Evolutionary conservation across 2,888 invertebrate genomes (phyloP).

Genomic region (Lasioglossum marginatum): DNA sequence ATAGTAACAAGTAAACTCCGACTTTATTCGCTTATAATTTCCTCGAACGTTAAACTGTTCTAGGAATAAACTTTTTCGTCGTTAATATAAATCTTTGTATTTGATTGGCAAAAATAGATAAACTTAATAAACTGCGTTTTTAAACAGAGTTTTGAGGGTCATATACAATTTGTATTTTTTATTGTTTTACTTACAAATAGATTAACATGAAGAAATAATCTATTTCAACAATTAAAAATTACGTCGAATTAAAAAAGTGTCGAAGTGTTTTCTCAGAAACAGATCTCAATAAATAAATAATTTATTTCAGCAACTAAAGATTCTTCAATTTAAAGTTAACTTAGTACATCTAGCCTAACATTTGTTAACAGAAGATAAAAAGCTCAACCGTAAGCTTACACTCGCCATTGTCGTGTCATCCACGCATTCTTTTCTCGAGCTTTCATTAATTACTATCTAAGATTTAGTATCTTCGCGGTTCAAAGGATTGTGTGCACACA

Average conservation of each 20-base stretch:
- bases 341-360: neutral
- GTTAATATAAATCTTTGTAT: neutral
- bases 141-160: too few relatives aligned
- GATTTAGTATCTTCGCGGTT: neutral
- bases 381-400: neutral
- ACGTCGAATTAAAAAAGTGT: too few relatives aligned
- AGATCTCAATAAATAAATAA: neutral
- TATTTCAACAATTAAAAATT: neutral
- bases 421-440: neutral
- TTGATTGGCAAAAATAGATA: neutral
- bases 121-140: neutral
- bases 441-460: constrained; percentile 11
- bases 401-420: neutral
- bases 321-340: neutral
- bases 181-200: too few relatives aligned
- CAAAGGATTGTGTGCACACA: constrained; percentile 11
- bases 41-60: neutral
- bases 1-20: neutral
- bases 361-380: neutral
- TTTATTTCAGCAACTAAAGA: neutral
- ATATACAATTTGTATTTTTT: too few relatives aligned
- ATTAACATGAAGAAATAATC: too few relatives aligned
- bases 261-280: too few relatives aligned
- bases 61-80: neutral
- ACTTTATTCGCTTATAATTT: neutral